Evolutionary conservation across 2,113 vertebrate species (phyloP), one percentile per base, ranked within the genome.

Genomic region (Arenaria interpres): DNA sequence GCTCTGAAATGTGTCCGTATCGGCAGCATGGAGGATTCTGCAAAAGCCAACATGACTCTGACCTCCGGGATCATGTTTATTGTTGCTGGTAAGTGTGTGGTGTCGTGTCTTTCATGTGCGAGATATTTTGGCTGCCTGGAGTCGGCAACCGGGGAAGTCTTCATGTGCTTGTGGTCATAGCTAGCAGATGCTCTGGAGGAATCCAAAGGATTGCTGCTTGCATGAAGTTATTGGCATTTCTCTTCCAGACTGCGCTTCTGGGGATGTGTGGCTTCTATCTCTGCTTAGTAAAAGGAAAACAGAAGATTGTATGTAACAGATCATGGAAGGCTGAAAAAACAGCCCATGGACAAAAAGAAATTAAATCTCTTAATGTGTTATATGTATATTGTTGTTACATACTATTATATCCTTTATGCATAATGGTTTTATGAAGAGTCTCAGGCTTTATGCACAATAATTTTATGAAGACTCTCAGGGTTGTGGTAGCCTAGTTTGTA

Each of bases 1-100:
- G 98, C 99, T 7, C 96, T 99, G 67, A 99, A 99, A 93, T 99
- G 99, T 63, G 98, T 99, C 80, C 98, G 98, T 32, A 99, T 99
- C 6, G 99, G 99, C 27, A 98, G 60, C 96, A 99, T 99, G 99
- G 99, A 99, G 66, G 98, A 99, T 15, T 97, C 97, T 10, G 95
- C 98, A 80, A 99, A 99, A 91, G 99, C 99, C 86, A 99, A 98
- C 14, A 99, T 99, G 98, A 99, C 99, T 13, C 97, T 99, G 93
- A 98, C 99, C 12, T 98, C 99, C 0, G 99, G 99, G 54, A 97
- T 99, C 96, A 96, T 99, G 98, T 98, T 98, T 75, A 97, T 99
- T 32, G 14, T 99, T 8, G 98, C 98, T 96, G 99, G 99, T 99
- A 73, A 91, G 96, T 87, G 48, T 18, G 15, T 30, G 23, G 8